phyloP scores from a whole-genome alignment of 2,888 invertebrate genomes.

The Ectropis crepuscularia region DNA sequence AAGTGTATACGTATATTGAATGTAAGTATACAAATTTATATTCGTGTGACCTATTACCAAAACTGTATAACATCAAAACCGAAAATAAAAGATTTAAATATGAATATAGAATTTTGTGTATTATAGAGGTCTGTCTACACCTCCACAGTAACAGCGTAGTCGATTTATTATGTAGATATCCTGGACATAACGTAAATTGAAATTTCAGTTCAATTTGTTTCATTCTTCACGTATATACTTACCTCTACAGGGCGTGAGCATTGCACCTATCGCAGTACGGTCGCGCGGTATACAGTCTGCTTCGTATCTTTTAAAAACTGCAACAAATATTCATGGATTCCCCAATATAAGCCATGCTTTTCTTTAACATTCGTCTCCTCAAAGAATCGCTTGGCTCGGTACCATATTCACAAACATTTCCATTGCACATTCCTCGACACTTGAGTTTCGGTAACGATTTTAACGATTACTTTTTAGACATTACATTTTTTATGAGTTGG shows the following conservation, averaged over 20 bases:
- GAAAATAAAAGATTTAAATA: too few relatives aligned
- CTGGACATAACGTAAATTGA: constrained; percentile 17
- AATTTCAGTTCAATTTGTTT: constrained; percentile 34
- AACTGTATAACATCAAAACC: too few relatives aligned
- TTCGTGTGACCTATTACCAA: too few relatives aligned
- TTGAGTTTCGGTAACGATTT: too few relatives aligned
- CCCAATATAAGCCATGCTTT: constrained; percentile 71
- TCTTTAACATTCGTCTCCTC: constrained; percentile 57
- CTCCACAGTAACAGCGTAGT: too few relatives aligned
- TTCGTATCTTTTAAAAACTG: constrained; percentile 80
- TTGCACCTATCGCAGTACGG: constrained; percentile 66
- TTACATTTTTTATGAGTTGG: too few relatives aligned
- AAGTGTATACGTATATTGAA: too few relatives aligned
- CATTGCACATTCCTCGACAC: too few relatives aligned
- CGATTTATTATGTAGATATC: not conserved
- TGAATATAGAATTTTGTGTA: too few relatives aligned
- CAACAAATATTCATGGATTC: constrained; percentile 84
- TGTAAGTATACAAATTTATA: too few relatives aligned
- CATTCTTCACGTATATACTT: constrained; percentile 59
- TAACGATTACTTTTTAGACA: too few relatives aligned
- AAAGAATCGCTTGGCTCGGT: constrained; percentile 59
- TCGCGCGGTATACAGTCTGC: constrained; percentile 65
- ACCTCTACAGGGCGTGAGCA: constrained; percentile 62
- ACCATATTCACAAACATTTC: not conserved
- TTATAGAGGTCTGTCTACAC: too few relatives aligned